Base-by-base conservation (phyloP, 2,888 invertebrate genomes). In the Torymus texanus region DNA sequence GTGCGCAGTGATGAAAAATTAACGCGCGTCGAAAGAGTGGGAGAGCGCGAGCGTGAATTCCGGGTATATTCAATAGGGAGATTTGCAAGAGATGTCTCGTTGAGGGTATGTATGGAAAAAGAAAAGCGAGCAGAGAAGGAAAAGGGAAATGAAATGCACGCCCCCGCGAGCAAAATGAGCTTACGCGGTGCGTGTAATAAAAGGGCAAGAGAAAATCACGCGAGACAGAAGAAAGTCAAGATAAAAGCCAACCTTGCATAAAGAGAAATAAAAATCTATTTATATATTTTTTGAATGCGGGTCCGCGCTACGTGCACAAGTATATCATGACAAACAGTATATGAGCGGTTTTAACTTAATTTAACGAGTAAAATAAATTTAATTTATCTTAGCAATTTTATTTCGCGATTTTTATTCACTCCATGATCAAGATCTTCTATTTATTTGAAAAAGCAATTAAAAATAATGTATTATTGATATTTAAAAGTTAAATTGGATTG, bases 1-100 rank as follows among this genome's bases (percentile, higher is more conserved):
- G 79, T 78, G 41, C 41, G 41, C 74, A 82, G 73, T 83, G 82
- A 78, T 62, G 72, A 81, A 72, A 75, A 75, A 76, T 72, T 79
- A 76, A 79, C 8, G 41, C 41, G 67, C 75, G 56, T 5, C 67
- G 66, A 75, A 63, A 80, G 78, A 71, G 80, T 71, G 66, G 67
- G 72, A 55, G 73, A 56, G 72, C 2, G 41, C 62, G 41, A 51
- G 53, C 56, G 41, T 24, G 12, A n/a, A 51, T 21, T 16, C 12
- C n/a, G 62, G 55, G 2, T 59, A 53, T 16, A 75, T 75, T 75
- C 70, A 75, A 66, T 55, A 53, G 56, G n/a, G 13, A 58, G 24
- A 51, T 51, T 72, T 71, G 75, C 72, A 79, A 75, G 75, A 56
- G 62, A 75, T 66, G 71, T 75, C 65, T 75, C 73, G 59, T 62